Base-by-base conservation (phyloP, 1,140 invertebrate species). In the Monochamus saltuarius region DNA sequence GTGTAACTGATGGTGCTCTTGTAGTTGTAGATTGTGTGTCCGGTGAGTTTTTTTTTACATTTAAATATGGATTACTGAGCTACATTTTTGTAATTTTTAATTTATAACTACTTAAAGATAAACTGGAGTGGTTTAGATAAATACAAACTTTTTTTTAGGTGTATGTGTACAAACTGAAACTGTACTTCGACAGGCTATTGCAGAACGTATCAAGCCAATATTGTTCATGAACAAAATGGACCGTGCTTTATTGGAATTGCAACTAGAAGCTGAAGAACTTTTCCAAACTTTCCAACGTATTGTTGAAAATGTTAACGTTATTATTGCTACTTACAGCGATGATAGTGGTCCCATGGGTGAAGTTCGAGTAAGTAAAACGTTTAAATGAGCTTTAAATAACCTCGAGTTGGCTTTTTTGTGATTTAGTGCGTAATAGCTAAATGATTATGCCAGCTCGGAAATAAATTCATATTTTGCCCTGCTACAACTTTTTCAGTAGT, bases 191-290 rank as follows among this genome's bases (percentile, higher is more conserved):
- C 97, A 99, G 79, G 97, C 97, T 61, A 99, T 99, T 79, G 94
- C 94, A 66, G 97, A 99, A 81, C 89, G 97, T 77, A 99, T 99
- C 73, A 98, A 98, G 88, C 97, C 97, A 53, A 94, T 99, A 71
- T 84, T 99, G 63, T 99, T 99, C 89, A 98, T 99, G 96, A 99
- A 99, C 89, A 99, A 99, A 82, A 98, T 99, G 97, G 97, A 99
- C 83, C 89, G 96, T 73, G 97, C 95, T 69, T 83, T 99, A 38
- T 82, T 98, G 1, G 96, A 98, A 79, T 81, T 99, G 72, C 95
- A 99, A 77, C 81, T 98, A 66, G 95, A 94, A 49, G 86, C 91
- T 67, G 98, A 99, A 83, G 95, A 98, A 79, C 82, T 99, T 14
- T 99, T 97, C 80, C 97, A 99, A 82, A 98, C 95, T 74, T 99